Base-by-base conservation (phyloP, 2,888 invertebrate species). In the Scelioninae gen. 2 region DNA sequence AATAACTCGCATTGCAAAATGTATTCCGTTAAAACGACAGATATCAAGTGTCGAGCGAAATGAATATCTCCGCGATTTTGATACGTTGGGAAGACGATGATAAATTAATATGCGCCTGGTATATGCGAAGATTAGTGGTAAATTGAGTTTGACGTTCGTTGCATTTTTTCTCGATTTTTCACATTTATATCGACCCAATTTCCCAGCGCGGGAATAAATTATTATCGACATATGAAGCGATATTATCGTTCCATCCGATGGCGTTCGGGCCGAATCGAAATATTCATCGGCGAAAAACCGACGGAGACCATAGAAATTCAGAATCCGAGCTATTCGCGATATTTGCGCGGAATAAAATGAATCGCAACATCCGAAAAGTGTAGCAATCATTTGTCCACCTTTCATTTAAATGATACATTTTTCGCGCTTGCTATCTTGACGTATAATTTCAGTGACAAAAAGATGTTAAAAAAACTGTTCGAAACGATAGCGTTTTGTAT, bases 141-240 rank as follows among this genome's bases (percentile, higher is more conserved):
- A 72, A 72, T 60, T 65, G 45, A 60, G 58, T 65, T 37, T 53
- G 53, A 60, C 65, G 37, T 60, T 22, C 37, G 46, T 16, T 53
- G 31, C 19, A 52, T 28, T 52, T 71, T 60, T 60, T 16, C 53
- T 46, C 55, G 33, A 73, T 73, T 73, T 67, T 73, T 63, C 57
- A 68, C 35, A 68, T 63, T 52, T 57, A 60, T 67, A 28, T 50
- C 61, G 58, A 63, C 63, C 58, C 37, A 67, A 57, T 68, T 65
- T 55, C 35, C 48, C 52, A 37, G 43, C 15, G 13, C n/a, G 25
- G 18, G 58, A 48, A 73, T 73, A 58, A 57, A 67, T 73, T 73
- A 67, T 67, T 67, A 55, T 63, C 53, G 41, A 64, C 61, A 48
- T 16, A 13, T 50, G 58, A 16, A 43, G 58, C 43, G 43, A 67